Conservation (phyloP, 2,113 vertebrate genomes). For the Solea solea region DNA sequence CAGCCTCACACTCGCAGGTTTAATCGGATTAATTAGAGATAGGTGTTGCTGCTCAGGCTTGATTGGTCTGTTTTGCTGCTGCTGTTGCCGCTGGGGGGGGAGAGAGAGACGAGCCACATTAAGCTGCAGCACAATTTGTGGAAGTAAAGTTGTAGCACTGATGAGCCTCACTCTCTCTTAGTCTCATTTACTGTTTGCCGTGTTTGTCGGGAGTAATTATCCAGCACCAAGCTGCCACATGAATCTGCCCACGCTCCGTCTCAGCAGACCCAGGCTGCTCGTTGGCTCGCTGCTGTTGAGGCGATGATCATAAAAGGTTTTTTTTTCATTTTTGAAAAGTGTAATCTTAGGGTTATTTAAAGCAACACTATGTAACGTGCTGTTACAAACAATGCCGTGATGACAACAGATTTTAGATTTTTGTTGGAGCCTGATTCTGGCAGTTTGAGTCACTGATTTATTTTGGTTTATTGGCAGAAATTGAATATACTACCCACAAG, state of each 20-base stretch:
- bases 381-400: too few relatives aligned
- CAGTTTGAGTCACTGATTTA: too few relatives aligned
- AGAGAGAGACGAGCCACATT: slow-evolving; percentile 51
- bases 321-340: slow-evolving; percentile 16
- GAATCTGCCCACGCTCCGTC: slow-evolving; percentile 33
- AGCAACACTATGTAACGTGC: too few relatives aligned
- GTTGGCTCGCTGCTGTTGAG: slow-evolving; percentile 20
- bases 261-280: slow-evolving; percentile 36
- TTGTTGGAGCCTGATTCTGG: too few relatives aligned
- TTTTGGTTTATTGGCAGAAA: too few relatives aligned
- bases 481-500: too few relatives aligned
- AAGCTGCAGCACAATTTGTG: slow-evolving; percentile 59
- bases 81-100: slow-evolving; percentile 10
- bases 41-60: slow-evolving; percentile 57
- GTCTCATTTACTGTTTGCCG: slow-evolving; percentile 52
- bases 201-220: slow-evolving; percentile 56
- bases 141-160: slow-evolving; percentile 56
- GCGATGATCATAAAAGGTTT: slow-evolving; percentile 21
- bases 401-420: too few relatives aligned
- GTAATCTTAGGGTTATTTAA: slow-evolving; percentile 8
- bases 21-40: slow-evolving; percentile 74
- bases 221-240: slow-evolving; percentile 26
- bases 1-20: slow-evolving; percentile 69
- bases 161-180: slow-evolving; percentile 35
- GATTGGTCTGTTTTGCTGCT: slow-evolving; percentile 54